Conservation (phyloP, 2,113 vertebrate species). For the Heterocephalus glaber region DNA sequence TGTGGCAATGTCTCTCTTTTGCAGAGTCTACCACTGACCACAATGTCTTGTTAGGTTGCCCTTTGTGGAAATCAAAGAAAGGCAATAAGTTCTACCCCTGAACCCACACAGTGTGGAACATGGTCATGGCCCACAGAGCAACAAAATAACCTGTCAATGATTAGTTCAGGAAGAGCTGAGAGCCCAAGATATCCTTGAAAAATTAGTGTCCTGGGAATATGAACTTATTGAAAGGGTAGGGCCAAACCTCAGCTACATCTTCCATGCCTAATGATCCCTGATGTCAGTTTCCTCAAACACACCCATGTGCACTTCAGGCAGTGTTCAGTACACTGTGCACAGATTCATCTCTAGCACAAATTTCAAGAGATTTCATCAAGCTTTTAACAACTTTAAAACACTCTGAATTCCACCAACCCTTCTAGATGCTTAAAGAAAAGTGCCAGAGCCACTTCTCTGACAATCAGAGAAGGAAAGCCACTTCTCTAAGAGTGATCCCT, state of each 20-base stretch:
- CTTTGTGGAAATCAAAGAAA: conserved; percentile 27
- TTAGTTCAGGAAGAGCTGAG: background rate
- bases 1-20: background rate
- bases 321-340: background rate
- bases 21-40: background rate
- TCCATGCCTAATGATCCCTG: no score
- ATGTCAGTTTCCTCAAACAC: background rate
- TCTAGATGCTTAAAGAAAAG: background rate
- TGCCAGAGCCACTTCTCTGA: background rate
- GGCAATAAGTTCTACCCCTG: background rate
- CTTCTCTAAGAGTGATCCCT: background rate
- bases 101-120: background rate
- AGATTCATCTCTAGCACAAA: background rate
- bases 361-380: background rate
- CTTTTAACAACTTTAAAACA: background rate
- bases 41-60: background rate
- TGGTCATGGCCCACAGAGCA: background rate
- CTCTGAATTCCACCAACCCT: background rate
- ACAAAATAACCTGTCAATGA: background rate
- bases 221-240: background rate
- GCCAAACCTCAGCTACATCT: background rate
- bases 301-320: background rate
- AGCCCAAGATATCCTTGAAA: background rate
- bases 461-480: background rate
- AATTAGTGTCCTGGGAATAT: background rate